Conservation (phyloP, 2,888 invertebrate genomes). For the Lasius platythorax region DNA sequence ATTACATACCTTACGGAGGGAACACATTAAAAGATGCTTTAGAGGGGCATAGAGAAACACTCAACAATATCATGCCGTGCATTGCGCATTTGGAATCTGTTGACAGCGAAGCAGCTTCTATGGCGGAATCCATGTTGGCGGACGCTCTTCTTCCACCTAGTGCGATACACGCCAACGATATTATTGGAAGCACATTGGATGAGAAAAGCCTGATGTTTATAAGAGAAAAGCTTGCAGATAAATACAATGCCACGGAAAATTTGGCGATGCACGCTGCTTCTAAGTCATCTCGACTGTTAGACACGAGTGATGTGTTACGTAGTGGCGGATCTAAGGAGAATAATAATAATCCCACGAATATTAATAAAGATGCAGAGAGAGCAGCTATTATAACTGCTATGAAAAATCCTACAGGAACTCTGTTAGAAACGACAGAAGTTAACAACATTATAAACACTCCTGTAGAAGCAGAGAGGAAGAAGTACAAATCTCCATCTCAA, state of each 20-base stretch:
- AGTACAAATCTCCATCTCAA: conserved; percentile 29
- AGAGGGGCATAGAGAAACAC: conserved; percentile 22
- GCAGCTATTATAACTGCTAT: neutral
- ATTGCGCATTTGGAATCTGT: conserved; percentile 36
- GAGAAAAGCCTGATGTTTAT: conserved; percentile 78
- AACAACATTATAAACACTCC: neutral
- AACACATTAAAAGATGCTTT: neutral
- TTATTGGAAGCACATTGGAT: conserved; percentile 82
- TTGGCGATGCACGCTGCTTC: conserved; percentile 19
- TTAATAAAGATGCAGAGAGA: conserved; percentile 7
- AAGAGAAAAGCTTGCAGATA: conserved; percentile 80
- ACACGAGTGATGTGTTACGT: neutral
- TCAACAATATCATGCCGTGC: neutral
- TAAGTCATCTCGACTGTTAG: conserved; percentile 40
- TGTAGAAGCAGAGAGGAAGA: conserved; percentile 45
- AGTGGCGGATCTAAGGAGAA: neutral
- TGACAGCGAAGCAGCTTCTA: conserved; percentile 60
- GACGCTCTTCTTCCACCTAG: conserved; percentile 81
- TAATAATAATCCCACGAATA: neutral
- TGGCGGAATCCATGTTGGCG: conserved; percentile 79
- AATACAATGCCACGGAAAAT: conserved; percentile 73
- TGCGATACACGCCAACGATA: conserved; percentile 77
- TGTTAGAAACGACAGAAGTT: conserved; percentile 4
- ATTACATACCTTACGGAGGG: neutral
- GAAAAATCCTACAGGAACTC: conserved; percentile 22